phyloP scores from a whole-genome alignment of 2,113 vertebrate genomes.

The Megalops atlanticus region DNA sequence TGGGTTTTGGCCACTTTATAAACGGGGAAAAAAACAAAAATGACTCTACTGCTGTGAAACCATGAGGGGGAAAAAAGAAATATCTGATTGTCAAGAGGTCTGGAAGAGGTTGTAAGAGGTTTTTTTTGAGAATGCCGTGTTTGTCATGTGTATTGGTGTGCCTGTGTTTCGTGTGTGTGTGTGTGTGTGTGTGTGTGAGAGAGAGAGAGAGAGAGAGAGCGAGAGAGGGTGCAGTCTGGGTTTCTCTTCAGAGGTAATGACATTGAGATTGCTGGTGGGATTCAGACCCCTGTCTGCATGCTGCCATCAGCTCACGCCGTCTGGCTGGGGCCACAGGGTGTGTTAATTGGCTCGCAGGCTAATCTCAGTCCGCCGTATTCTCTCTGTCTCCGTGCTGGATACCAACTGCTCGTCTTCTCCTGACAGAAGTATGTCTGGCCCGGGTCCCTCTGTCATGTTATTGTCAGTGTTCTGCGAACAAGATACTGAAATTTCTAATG shows the following conservation, averaged over 20 bases:
- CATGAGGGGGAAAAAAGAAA: background rate
- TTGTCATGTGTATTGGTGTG: too few relatives aligned
- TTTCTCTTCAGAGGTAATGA: slow-evolving; percentile 3
- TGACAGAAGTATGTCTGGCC: too few relatives aligned
- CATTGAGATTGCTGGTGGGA: background rate
- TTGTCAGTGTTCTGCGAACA: too few relatives aligned
- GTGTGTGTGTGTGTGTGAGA: background rate
- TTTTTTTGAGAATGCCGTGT: too few relatives aligned
- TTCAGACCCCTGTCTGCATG: background rate
- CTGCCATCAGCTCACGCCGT: background rate
- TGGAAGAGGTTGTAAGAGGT: too few relatives aligned
- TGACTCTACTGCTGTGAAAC: background rate
- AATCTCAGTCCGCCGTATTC: background rate
- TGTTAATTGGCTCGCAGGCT: background rate
- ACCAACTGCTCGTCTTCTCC: too few relatives aligned
- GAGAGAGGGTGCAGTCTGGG: too few relatives aligned
- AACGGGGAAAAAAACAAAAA: too few relatives aligned
- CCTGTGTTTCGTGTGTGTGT: background rate
- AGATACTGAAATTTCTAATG: too few relatives aligned
- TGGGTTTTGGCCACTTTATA: background rate
- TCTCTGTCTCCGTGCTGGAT: too few relatives aligned
- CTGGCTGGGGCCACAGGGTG: background rate
- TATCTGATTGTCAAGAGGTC: background rate
- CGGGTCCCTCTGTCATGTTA: too few relatives aligned
- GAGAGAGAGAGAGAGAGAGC: background rate